Evolutionary conservation across 1,140 invertebrate species (phyloP).

Genomic region (Anagrus nilaparvatae): DNA sequence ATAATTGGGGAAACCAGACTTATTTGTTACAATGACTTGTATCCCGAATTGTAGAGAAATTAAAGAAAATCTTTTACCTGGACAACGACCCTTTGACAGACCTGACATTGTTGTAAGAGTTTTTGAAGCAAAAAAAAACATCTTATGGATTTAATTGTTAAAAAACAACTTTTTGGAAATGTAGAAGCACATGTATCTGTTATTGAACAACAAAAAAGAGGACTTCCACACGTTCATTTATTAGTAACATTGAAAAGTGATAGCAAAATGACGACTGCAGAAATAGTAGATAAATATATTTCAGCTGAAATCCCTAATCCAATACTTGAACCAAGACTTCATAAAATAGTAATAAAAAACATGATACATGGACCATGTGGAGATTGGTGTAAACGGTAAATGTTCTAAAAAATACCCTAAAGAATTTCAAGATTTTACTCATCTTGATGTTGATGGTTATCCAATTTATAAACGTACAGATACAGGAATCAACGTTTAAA

Average conservation of each 20-base stretch:
- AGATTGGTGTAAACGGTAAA: slow-evolving; percentile 17
- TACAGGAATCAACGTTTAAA: not conserved
- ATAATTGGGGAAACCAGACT: too few relatives aligned
- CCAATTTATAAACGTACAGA: slow-evolving; percentile 19
- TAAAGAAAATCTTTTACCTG: too few relatives aligned
- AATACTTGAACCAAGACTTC: too few relatives aligned
- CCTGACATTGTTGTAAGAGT: too few relatives aligned
- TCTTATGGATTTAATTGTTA: not conserved
- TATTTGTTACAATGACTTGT: too few relatives aligned
- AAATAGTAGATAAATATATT: slow-evolving; percentile 14
- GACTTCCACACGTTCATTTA: too few relatives aligned
- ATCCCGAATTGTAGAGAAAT: too few relatives aligned
- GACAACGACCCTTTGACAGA: too few relatives aligned
- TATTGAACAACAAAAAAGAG: not conserved
- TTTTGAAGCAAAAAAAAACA: too few relatives aligned
- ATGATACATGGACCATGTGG: slow-evolving; percentile 30
- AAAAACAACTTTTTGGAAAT: not conserved
- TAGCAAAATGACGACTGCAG: slow-evolving; percentile 8
- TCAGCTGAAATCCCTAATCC: slow-evolving; percentile 17
- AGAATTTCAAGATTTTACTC: slow-evolving; percentile 17
- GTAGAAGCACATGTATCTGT: not conserved
- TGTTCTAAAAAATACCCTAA: slow-evolving; percentile 23
- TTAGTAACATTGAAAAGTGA: slow-evolving; percentile 14
- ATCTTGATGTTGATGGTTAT: slow-evolving; percentile 34
- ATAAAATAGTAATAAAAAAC: slow-evolving; percentile 14